A percentile compares a stretch with the other conserved stretches of the same genome.
These are phyloP conservation scores for Aplocera efformata DNA, from an alignment of 2,888 invertebrate genomes.

Conservation along the genomic window DNA sequence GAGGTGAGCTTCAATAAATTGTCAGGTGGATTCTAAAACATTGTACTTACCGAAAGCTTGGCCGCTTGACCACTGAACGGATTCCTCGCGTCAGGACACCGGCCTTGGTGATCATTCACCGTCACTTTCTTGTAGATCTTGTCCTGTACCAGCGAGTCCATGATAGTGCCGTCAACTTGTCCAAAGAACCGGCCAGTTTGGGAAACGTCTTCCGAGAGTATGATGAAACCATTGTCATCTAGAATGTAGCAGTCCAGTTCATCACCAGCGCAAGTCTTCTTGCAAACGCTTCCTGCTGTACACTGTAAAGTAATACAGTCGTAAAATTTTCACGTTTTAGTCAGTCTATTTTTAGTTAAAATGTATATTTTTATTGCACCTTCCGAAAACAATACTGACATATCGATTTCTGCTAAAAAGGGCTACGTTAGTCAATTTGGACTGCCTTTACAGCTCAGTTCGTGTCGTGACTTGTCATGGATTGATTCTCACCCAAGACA, in stretches of 20 bases:
- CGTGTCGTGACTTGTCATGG: no score
- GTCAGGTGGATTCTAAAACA: neutral
- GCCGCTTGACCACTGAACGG: conserved; percentile 80
- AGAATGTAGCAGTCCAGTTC: conserved; percentile 95
- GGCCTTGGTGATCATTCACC: conserved; percentile 93
- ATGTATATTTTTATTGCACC: no score
- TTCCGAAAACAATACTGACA: no score
- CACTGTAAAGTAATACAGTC: conserved; percentile 76
- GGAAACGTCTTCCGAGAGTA: conserved; percentile 91
- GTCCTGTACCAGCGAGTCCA: conserved; percentile 95
- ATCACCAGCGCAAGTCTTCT: conserved; percentile 92
- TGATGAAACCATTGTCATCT: conserved; percentile 96
- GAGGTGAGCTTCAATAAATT: no score
- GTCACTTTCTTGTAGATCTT: conserved; percentile 93
- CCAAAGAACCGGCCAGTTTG: conserved; percentile 97
- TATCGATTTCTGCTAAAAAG: no score
- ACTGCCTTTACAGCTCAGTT: no score
- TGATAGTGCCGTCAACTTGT: conserved; percentile 95
- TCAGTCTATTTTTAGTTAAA: no score
- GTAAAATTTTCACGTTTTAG: no score
- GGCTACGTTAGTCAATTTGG: no score
- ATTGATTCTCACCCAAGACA: no score
- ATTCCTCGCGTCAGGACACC: conserved; percentile 86
- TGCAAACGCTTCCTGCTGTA: conserved; percentile 84
- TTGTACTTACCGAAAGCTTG: conserved; percentile 48